These are phyloP conservation scores for Pilophorus perplexus DNA, from an alignment of 2,888 invertebrate species.

Conservation along the genomic window DNA sequence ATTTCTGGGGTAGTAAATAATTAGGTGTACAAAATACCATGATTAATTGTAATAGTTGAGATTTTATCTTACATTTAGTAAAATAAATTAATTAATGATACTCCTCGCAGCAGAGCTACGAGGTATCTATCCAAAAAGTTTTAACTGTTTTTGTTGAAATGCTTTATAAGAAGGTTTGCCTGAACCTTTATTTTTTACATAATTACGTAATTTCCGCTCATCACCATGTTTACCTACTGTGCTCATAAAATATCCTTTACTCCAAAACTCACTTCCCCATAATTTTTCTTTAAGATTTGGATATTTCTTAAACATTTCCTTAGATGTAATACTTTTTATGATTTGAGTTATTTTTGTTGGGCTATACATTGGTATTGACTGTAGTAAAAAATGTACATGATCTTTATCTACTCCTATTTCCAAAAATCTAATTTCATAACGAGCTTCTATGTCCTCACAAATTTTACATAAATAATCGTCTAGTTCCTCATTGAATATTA, in stretches of 20 bases:
- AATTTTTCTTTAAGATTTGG: not conserved
- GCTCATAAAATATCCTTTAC: not conserved
- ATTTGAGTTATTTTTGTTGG: not conserved
- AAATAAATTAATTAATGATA: too few relatives aligned
- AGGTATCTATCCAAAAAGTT: not conserved
- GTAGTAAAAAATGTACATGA: not conserved
- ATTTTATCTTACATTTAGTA: too few relatives aligned
- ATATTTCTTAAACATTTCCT: not conserved
- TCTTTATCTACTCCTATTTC: not conserved
- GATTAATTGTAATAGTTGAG: too few relatives aligned
- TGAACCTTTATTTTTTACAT: not conserved
- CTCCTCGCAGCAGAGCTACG: not conserved
- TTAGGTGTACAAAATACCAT: too few relatives aligned
- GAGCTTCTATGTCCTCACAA: not conserved
- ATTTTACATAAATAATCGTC: not conserved
- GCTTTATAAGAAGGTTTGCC: not conserved
- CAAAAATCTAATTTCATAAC: not conserved
- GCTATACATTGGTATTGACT: not conserved
- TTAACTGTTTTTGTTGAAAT: not conserved
- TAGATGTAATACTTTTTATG: not conserved
- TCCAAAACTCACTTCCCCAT: not conserved
- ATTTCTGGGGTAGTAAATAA: too few relatives aligned
- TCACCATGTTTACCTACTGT: not conserved
- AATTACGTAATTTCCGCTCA: not conserved
- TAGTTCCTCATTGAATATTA: not conserved